Evolutionary conservation across 2,113 vertebrate species (phyloP), one percentile per base, ranked within the genome.

Genomic region (Cheirogaleus medius): DNA sequence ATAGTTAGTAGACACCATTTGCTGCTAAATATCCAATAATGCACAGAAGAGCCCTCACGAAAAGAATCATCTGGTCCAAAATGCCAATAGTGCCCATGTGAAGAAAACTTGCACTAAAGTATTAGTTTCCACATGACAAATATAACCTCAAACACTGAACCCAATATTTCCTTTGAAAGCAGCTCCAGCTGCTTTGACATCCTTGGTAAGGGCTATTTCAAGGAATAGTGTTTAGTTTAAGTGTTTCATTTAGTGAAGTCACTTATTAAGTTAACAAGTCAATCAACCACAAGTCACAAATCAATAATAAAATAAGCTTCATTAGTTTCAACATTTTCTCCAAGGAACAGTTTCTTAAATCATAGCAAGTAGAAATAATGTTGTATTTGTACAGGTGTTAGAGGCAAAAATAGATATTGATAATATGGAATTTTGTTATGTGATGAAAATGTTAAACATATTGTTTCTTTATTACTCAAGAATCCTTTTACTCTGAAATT

Each of bases 301-400:
- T 98, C 97, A 97, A 96, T 97, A 97, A 93, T 95, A 95, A 95
- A 97, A 86, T 96, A 92, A 97, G 93, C 89, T 97, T 94, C 97
- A 97, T 97, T 97, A 96, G 54, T 49, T 89, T 18, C 83, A 92
- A 68, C n/a, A 85, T 66, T 88, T 97, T 96, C 82, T 94, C 47
- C 13, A 54, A 91, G 93, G 60, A 96, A 95, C 39, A 37, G 8
- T 93, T 96, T 96, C 37, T 54, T 85, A 92, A 94, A 83, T 85
- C 23, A 93, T 92, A 21, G 13, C 20, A 83, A 90, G 58, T 39
- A 89, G 71, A 92, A 95, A 92, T 74, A 63, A 90, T 81, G 20
- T 8, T 23, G 13, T 39, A n/a, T 49, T 1, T 87, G 18, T 76
- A 6, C 42, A 84, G 17, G 29, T 69, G 15, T 73, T 66, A 68